Conservation (phyloP, 2,113 vertebrate genomes). For the Ceyx margarethae region DNA sequence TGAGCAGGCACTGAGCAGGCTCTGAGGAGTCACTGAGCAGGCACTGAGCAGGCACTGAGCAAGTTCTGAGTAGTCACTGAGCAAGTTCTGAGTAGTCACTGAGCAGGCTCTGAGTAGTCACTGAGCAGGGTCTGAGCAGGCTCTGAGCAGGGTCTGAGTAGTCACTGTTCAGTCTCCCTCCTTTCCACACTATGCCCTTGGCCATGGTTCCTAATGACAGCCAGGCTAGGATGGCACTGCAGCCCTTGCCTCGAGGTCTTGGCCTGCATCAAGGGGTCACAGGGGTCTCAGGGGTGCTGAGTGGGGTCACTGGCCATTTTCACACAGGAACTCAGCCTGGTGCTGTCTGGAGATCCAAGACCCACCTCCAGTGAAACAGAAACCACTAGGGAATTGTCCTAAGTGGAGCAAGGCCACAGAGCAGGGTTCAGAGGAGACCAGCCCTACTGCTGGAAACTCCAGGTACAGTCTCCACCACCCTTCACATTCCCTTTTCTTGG, state of each 20-base stretch:
- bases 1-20: no score
- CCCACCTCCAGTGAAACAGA: fast-evolving
- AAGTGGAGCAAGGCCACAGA: neutral
- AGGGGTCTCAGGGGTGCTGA: neutral
- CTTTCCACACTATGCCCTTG: neutral
- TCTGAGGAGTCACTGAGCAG: no score
- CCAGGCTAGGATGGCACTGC: fast-evolving
- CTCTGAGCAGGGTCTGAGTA: neutral
- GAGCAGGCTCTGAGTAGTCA: no score
- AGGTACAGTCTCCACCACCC: fast-evolving
- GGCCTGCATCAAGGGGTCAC: neutral
- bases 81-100: no score
- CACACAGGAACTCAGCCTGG: neutral
- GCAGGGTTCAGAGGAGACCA: neutral
- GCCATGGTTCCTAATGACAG: fast-evolving
- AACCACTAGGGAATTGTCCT: neutral
- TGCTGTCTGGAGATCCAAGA: neutral
- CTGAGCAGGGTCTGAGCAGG: no score
- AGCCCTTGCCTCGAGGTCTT: neutral
- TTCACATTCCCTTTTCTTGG: neutral
- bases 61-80: no score
- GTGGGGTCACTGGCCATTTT: neutral
- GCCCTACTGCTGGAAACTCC: neutral
- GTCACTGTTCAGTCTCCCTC: no score
- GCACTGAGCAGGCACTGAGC: no score